Evolutionary conservation across 2,888 invertebrate species (phyloP).

Genomic region (Drosophila mayaguana): DNA sequence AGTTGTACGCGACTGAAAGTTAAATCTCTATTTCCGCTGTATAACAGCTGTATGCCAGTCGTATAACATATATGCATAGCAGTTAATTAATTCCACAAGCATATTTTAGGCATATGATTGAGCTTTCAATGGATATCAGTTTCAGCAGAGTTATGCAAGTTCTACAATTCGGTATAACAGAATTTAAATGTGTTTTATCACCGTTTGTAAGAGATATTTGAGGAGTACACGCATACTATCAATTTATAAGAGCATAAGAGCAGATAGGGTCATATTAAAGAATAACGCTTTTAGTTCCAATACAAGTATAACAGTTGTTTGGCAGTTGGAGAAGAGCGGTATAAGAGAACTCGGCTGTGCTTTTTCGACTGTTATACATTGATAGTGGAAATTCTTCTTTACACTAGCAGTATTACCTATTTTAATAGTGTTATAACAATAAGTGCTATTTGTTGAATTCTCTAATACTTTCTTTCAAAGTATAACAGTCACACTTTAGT

Average conservation of each 20-base stretch:
- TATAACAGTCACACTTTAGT: background rate
- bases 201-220: background rate
- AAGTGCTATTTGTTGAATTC: background rate
- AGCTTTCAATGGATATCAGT: background rate
- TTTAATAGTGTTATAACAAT: too few species aligned
- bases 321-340: too few species aligned
- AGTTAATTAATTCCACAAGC: too few species aligned
- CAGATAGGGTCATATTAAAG: background rate
- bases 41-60: background rate
- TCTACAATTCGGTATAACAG: background rate
- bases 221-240: background rate
- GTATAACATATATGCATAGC: background rate
- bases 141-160: background rate
- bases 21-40: constrained; percentile 10
- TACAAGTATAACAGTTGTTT: background rate
- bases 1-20: constrained; percentile 21
- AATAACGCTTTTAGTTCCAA: too few species aligned
- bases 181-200: background rate
- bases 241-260: background rate
- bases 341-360: too few species aligned
- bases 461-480: too few species aligned
- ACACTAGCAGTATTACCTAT: background rate
- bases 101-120: too few species aligned
- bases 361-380: too few species aligned
- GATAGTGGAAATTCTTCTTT: too few species aligned